Percentiles rank a stretch among this genome's conserved stretches.
Evolutionary conservation across 2,113 vertebrate species (phyloP).

Genomic region (Istiophorus platypterus): DNA sequence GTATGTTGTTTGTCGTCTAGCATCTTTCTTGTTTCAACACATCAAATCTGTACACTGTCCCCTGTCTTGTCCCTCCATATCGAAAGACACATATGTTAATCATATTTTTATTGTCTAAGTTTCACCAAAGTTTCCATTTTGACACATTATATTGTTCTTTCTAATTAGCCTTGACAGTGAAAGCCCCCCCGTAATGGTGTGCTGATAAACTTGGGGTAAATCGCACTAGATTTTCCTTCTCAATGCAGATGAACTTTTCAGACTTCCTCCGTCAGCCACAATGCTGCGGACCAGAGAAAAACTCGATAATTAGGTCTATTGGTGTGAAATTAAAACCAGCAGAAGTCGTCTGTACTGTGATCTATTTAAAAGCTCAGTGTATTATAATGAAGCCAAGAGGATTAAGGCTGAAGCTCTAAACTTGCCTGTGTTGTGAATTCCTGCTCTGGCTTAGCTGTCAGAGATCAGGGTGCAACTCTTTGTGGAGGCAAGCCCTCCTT

Average conservation of each 20-base stretch:
- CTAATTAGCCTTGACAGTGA: conserved; percentile 59
- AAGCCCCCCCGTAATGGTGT: conserved; percentile 26
- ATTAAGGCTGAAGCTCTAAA: conserved; percentile 83
- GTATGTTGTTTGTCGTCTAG: neutral
- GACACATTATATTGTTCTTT: conserved; percentile 49
- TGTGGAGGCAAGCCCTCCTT: conserved; percentile 81
- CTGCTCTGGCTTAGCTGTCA: conserved; percentile 82
- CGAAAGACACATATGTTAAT: conserved; percentile 13
- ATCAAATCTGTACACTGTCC: neutral
- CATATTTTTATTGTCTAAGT: conserved; percentile 14
- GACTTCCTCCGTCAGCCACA: conserved; percentile 77
- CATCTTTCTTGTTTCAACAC: neutral
- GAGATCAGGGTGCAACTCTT: conserved; percentile 84
- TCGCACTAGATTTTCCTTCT: conserved; percentile 66
- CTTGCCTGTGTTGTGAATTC: conserved; percentile 83
- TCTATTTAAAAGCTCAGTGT: conserved; percentile 84
- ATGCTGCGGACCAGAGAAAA: conserved; percentile 72
- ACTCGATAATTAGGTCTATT: conserved; percentile 86
- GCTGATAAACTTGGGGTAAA: conserved; percentile 65
- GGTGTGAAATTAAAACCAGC: conserved; percentile 86
- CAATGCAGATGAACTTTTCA: conserved; percentile 73
- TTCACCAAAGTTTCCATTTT: conserved; percentile 40
- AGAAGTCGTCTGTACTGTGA: conserved; percentile 83
- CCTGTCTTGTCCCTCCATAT: neutral
- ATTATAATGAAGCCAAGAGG: conserved; percentile 85